phyloP scores from a whole-genome alignment of 2,113 vertebrate species.

The Carettochelys insculpta region DNA sequence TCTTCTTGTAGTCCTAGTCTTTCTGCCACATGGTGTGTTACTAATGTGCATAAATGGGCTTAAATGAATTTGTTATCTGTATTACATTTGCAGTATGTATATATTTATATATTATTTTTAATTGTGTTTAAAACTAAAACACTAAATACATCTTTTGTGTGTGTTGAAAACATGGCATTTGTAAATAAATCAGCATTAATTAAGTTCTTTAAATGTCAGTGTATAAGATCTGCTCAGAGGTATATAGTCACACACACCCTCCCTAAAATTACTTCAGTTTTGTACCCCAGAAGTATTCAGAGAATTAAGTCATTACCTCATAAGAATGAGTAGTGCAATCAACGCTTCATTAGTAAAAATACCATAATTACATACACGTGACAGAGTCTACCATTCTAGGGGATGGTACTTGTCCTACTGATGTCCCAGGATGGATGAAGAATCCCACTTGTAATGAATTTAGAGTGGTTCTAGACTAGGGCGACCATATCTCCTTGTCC shows the following conservation, averaged over 20 bases:
- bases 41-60: conserved; percentile 99
- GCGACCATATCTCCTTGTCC: too few relatives aligned
- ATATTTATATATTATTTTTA: conserved; percentile 99
- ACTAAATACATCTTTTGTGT: conserved; percentile 91
- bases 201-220: conserved; percentile 82
- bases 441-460: background rate
- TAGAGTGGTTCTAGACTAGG: background rate
- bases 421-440: conserved; percentile 51
- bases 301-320: conserved; percentile 67
- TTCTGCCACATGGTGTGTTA: conserved; percentile 98
- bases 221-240: conserved; percentile 68
- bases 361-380: background rate
- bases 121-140: conserved; percentile 99
- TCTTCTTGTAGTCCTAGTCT: conserved; percentile 93
- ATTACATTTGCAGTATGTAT: conserved; percentile 99
- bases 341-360: conserved; percentile 47
- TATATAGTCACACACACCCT: conserved; percentile 43
- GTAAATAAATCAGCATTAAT: conserved; percentile 99
- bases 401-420: conserved; percentile 23
- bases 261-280: conserved; percentile 58
- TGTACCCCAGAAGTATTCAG: conserved; percentile 54
- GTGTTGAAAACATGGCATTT: conserved; percentile 86
- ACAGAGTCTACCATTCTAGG: background rate
- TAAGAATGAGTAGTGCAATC: conserved; percentile 28
- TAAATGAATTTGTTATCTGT: conserved; percentile 99